Evolutionary conservation across 2,113 vertebrate species (phyloP).

Genomic region (Bombycilla garrulus): DNA sequence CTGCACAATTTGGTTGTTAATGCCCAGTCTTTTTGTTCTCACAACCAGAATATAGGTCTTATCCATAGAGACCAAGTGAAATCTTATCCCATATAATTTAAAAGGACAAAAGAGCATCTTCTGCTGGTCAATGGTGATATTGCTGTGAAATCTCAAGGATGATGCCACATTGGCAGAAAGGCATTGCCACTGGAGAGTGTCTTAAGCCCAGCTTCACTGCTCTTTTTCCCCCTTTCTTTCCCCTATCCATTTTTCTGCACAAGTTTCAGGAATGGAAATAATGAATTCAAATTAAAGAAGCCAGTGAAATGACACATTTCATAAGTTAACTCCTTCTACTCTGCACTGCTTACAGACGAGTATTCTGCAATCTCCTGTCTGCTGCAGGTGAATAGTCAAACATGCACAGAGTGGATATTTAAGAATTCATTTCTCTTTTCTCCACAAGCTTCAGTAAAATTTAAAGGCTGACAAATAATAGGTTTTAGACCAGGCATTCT

Average conservation of each 20-base stretch:
- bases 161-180: not conserved
- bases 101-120: conserved; percentile 1
- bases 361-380: not conserved
- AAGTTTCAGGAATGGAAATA: conserved; percentile 13
- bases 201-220: not conserved
- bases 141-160: not conserved
- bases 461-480: conserved; percentile 19
- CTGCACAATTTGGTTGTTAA: not conserved
- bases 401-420: not conserved
- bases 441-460: conserved; percentile 8
- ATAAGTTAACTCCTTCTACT: conserved; percentile 22
- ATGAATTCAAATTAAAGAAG: conserved; percentile 35
- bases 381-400: not conserved
- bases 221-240: not conserved
- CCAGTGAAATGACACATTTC: not conserved
- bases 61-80: not conserved
- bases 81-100: not conserved
- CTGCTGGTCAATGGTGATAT: not conserved
- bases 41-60: not conserved
- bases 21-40: not conserved
- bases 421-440: conserved; percentile 4
- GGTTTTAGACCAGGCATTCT: not conserved
- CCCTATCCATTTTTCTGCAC: not conserved
- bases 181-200: not conserved
- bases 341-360: not conserved